Conservation (phyloP, 2,113 vertebrate species). For the Circaetus cinerascens region DNA sequence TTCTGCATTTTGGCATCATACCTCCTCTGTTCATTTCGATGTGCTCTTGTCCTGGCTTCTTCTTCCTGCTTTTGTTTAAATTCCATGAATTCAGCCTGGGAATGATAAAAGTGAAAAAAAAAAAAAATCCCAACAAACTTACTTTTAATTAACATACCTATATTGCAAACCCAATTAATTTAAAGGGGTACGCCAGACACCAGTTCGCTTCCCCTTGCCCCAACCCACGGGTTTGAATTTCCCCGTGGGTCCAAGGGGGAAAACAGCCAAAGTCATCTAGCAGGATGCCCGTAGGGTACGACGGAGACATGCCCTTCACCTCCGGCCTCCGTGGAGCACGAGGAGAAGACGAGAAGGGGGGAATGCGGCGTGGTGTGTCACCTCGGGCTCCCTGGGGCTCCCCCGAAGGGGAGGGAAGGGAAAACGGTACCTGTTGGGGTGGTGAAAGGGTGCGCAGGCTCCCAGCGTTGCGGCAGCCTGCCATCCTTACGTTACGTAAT, state of each 20-base stretch:
- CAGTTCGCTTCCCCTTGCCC: background rate
- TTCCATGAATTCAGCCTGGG: constrained; percentile 71
- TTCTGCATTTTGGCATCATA: constrained; percentile 50
- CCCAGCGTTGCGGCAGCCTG: background rate
- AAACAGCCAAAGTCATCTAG: background rate
- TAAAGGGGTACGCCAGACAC: background rate
- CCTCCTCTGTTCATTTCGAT: constrained; percentile 74
- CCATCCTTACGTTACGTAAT: rapidly evolving
- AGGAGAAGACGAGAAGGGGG: background rate
- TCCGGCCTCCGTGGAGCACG: rapidly evolving
- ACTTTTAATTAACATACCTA: constrained; percentile 19
- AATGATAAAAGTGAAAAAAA: constrained; percentile 31
- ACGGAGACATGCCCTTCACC: rapidly evolving
- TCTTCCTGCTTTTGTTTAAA: constrained; percentile 65
- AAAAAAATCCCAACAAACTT: background rate
- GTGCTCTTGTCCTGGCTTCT: constrained; percentile 59
- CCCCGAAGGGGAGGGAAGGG: background rate
- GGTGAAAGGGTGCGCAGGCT: background rate
- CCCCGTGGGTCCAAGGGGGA: background rate
- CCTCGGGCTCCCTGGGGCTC: background rate
- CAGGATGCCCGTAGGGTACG: rapidly evolving
- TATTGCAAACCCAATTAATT: background rate
- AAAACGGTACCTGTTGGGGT: background rate
- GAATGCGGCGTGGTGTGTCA: background rate
- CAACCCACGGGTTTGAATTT: background rate